Evolutionary conservation across 2,113 vertebrate species (phyloP).

Genomic region (Silurus glanis): DNA sequence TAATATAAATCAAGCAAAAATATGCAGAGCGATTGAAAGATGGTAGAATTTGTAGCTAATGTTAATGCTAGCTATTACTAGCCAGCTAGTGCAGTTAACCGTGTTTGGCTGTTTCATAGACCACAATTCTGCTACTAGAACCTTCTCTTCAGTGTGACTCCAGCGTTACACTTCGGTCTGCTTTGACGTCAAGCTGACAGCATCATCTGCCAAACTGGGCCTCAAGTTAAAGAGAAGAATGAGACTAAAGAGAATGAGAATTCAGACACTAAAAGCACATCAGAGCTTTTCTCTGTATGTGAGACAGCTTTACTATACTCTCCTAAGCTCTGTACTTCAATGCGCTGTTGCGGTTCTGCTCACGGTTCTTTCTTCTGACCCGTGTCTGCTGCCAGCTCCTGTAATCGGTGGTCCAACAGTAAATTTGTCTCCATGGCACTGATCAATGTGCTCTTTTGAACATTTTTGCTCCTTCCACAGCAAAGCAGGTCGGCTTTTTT

Average conservation of each 20-base stretch:
- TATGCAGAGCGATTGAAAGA: too few relatives aligned
- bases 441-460: background rate
- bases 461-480: background rate
- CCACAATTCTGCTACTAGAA: background rate
- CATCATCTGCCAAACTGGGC: background rate
- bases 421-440: background rate
- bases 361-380: too few relatives aligned
- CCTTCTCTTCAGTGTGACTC: background rate
- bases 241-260: background rate
- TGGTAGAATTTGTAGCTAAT: background rate
- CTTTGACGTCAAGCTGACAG: background rate
- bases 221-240: background rate
- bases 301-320: background rate
- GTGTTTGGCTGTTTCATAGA: background rate
- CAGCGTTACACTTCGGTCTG: background rate
- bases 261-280: background rate
- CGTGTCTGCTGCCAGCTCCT: background rate
- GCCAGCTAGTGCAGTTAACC: background rate
- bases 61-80: background rate
- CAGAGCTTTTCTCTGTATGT: background rate
- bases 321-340: background rate
- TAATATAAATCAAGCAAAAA: too few relatives aligned
- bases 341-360: background rate
- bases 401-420: background rate
- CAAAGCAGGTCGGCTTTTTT: background rate